Base-by-base conservation (phyloP, 2,888 invertebrate species). In the Cheilosia vulpina region DNA sequence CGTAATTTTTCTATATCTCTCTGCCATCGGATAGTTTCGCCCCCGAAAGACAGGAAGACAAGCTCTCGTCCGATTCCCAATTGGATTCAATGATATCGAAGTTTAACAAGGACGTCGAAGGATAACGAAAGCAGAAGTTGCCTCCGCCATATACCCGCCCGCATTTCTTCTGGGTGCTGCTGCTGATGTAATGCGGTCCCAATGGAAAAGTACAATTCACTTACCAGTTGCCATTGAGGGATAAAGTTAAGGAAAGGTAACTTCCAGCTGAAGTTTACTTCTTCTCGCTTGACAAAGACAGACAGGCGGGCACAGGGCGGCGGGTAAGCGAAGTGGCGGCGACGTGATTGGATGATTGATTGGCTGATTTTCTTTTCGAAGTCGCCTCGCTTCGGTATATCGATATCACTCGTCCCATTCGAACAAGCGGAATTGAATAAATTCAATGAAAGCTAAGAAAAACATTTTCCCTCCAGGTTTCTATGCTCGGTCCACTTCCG, bases 281-380 rank as follows among this genome's bases (percentile, higher is more conserved):
- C 13, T 31, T 55, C 47, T 19, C 13, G n/a, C 9, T 38, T 24
- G 27, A 24, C 31, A 34, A 47, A 43, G 41, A 47, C 62, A 27
- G 34, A 41, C n/a, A 34, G 57, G 50, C 41, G 57, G 50, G 34
- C n/a, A 34, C 24, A 24, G 4, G 24, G 24, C 24, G 24, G 45
- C 17, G 24, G 47, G 45, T 9, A 47, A 17, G 45, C 45, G 17
- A 47, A 47, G 45, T 41, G 43, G 24, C n/a, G 19, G 53, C 65
- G 45, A 79, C 75, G 75, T 84, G 84, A 84, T 84, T 84, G 84
- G 71, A 79, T 84, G 84, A 84, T 84, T 84, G 84, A 84, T 84
- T 84, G 75, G 60, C 75, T 84, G 80, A 79, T 84, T 84, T 84
- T 79, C 80, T 79, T 75, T 79, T 79, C 72, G 52, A 58, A 79